These are phyloP conservation scores for Euthynnus affinis DNA, from an alignment of 2,797 vertebrate genomes.

Conservation along the genomic window DNA sequence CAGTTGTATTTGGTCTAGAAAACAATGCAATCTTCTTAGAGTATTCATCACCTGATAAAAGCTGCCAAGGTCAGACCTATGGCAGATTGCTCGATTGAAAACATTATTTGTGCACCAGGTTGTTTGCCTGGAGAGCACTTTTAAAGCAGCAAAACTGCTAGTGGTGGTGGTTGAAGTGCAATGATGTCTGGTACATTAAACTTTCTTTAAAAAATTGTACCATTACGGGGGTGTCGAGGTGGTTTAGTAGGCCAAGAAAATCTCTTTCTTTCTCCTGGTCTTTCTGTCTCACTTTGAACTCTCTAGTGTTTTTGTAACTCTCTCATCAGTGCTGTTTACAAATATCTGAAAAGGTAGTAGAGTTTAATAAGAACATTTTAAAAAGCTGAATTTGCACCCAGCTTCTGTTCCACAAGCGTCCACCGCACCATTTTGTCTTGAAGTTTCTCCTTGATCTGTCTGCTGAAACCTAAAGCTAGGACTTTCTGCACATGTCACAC, in stretches of 20 bases:
- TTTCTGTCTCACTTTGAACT: constrained; percentile 11
- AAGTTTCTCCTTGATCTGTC: no score
- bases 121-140: constrained; percentile 63
- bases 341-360: neutral
- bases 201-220: constrained; percentile 29
- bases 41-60: constrained; percentile 80
- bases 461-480: neutral
- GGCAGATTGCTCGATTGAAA: constrained; percentile 69
- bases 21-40: constrained; percentile 75
- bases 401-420: neutral
- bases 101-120: constrained; percentile 60
- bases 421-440: neutral
- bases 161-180: constrained; percentile 28
- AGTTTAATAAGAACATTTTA: neutral
- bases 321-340: neutral
- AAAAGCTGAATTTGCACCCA: neutral
- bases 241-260: constrained; percentile 17
- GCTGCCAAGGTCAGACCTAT: constrained; percentile 78
- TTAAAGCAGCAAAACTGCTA: constrained; percentile 43
- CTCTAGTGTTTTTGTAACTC: neutral
- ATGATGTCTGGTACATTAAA: constrained; percentile 43
- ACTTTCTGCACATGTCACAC: neutral
- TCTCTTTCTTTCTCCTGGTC: constrained; percentile 9
- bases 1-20: constrained; percentile 41
- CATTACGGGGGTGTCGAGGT: constrained; percentile 17